Evolutionary conservation across 2,797 vertebrate species (phyloP), one percentile per base, ranked within the genome.

Genomic region (Parotocinclus haroldoi): DNA sequence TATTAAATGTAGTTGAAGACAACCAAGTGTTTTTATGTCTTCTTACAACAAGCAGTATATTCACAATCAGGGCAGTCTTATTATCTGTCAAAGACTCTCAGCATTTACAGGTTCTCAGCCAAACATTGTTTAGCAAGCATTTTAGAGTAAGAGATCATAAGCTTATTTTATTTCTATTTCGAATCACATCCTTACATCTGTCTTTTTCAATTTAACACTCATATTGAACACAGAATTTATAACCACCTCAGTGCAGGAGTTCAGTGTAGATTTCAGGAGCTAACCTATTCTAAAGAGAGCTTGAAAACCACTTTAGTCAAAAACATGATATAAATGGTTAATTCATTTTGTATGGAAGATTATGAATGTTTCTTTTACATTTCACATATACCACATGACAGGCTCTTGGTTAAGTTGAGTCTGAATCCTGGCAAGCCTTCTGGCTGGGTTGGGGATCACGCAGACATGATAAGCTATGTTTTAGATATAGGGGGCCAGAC

Each of bases 31-130:
- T 7, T 66, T 72, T 0, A 17, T 27, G 17, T 38, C 39, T 44
- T 42, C 17, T 54, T 64, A 54, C 42, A 64, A 36, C 38, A 52
- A 37, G 40, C 37, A 42, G 14, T 13, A 19, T 14, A 53, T 9
- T 53, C 50, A 72, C 59, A 49, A 50, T 66, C 51, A 57, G 63
- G 38, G n/a, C 58, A 57, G 52, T 66, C 58, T 38, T 57, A 52
- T 45, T 72, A 61, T 66, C 69, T 61, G 63, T 58, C 63, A 72
- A 61, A 61, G n/a, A 42, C 52, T 51, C 66, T 57, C 70, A 57
- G 38, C 52, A 55, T 56, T 51, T 62, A 58, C 58, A 61, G 52
- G 64, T 44, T 66, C 39, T 59, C 44, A 55, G 58, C 61, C 52
- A 61, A 63, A 11, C n/a, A n/a, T n/a, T n/a, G 38, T 56, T 71